phyloP scores from a whole-genome alignment of 2,888 invertebrate species.

The Heliconius erato region DNA sequence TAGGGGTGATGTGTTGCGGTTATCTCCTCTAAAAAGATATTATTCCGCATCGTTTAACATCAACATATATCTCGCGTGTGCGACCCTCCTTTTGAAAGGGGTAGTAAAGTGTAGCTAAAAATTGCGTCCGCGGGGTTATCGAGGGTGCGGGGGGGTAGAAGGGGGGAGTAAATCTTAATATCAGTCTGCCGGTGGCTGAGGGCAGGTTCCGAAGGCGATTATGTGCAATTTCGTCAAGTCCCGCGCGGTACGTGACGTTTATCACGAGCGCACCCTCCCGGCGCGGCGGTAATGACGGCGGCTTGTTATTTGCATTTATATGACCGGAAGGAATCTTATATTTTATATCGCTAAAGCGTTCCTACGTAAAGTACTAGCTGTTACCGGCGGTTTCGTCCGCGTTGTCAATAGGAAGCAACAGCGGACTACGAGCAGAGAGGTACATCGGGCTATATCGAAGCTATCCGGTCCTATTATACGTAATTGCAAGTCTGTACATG shows the following conservation, averaged over 20 bases:
- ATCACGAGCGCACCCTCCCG: conserved; percentile 47
- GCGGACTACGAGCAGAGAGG: too few species aligned
- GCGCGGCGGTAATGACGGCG: conserved; percentile 28
- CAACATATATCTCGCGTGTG: not conserved
- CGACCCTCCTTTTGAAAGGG: conserved; percentile 12
- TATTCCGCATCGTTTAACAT: conserved; percentile 11
- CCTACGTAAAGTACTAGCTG: not conserved
- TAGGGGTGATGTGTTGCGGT: conserved; percentile 52
- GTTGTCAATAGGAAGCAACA: not conserved
- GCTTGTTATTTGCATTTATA: conserved; percentile 26
- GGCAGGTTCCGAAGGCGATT: conserved; percentile 54
- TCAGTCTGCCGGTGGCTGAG: conserved; percentile 45
- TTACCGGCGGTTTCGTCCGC: not conserved
- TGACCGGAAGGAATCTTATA: conserved; percentile 4
- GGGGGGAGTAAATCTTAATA: conserved; percentile 69
- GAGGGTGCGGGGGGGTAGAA: conserved; percentile 51
- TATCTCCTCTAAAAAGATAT: conserved; percentile 11
- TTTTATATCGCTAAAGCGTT: not conserved
- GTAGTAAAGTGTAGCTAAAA: conserved; percentile 59
- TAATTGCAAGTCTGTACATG: not conserved
- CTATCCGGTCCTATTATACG: too few species aligned
- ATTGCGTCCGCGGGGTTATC: conserved; percentile 60
- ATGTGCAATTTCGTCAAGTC: conserved; percentile 66
- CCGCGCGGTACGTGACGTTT: conserved; percentile 61
- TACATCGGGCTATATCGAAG: too few species aligned